Evolutionary conservation across 2,113 vertebrate genomes (phyloP).

Genomic region (Brachyistius frenatus): DNA sequence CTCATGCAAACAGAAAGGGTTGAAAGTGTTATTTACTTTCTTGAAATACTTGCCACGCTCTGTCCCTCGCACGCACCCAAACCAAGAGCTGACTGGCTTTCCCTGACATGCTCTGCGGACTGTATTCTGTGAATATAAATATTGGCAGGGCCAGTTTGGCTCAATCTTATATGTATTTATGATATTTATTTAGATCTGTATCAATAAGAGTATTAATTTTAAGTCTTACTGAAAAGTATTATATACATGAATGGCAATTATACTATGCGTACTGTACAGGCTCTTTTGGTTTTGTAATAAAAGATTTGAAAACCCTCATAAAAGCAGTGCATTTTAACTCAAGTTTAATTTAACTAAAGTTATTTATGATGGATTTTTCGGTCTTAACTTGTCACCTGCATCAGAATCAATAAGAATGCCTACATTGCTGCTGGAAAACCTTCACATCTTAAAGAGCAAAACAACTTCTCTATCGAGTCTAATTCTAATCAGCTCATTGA

Average conservation of each 20-base stretch:
- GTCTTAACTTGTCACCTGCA: not conserved
- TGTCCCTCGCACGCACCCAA: constrained; percentile 70
- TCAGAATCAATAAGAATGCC: not conserved
- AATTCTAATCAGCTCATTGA: too few relatives aligned
- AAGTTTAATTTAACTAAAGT: not conserved
- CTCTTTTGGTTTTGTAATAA: constrained; percentile 81
- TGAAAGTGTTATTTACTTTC: constrained; percentile 72
- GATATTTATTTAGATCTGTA: constrained; percentile 78
- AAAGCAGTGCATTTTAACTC: constrained; percentile 6
- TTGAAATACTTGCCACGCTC: constrained; percentile 56
- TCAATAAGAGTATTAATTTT: constrained; percentile 77
- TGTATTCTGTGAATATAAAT: constrained; percentile 89
- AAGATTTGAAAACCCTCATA: constrained; percentile 56
- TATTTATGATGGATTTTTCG: not conserved
- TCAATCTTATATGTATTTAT: constrained; percentile 78
- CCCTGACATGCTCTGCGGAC: constrained; percentile 74
- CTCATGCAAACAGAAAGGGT: constrained; percentile 38
- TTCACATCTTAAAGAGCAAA: not conserved
- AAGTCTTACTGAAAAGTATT: constrained; percentile 71
- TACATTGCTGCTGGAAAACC: not conserved
- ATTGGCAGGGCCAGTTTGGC: constrained; percentile 80
- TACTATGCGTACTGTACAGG: constrained; percentile 77
- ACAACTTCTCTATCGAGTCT: too few relatives aligned
- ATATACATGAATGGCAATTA: constrained; percentile 77
- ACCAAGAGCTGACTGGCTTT: constrained; percentile 63